Base-by-base conservation (phyloP, 1,140 invertebrate species). In the Drosophila littoralis region DNA sequence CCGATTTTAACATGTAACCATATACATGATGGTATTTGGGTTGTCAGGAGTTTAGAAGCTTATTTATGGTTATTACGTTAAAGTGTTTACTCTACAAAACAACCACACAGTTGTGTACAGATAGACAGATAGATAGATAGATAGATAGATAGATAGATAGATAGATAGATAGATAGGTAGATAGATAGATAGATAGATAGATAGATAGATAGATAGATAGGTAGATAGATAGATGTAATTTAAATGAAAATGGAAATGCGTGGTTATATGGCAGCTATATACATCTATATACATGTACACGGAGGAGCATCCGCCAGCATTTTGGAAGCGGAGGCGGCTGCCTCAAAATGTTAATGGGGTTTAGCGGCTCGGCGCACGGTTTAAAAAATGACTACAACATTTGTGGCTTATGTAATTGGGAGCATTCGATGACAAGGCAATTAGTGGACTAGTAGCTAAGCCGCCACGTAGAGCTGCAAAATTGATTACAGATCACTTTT, bases 301-400 rank as follows among this genome's bases (percentile, higher is more conserved):
- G 13, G 5, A 28, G 35, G 1, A 55, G 54, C 66, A 81, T 81
- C 79, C 79, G 79, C 84, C 67, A 82, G 79, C 61, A 68, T 73
- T 79, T 68, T 75, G 69, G 46, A 52, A 52, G 81, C 72, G 81
- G 72, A 83, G 76, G 84, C 61, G 83, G 76, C 8, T 15, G 42
- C 17, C 61, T 65, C 67, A 58, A 61, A 68, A 74, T 77, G 81
- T 74, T 83, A 55, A 78, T 84, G 67, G 60, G 63, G 72, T 75
- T 77, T 51, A 57, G 36, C 51, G 52, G 4, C 15, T 42, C 40
- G 38, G 67, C 33, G 48, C 9, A 70, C 33, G 48, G 55, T 70
- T 64, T 64, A 66, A 72, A 55, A 71, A 51, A 65, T 57, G 54
- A 57, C 22, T 42, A 28, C 6, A 28, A 42, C 7, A 43, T 43